Percentiles rank a stretch among this genome's conserved stretches.
Evolutionary conservation across 1,140 invertebrate species (phyloP).

Genomic region (Solenopsis invicta): DNA sequence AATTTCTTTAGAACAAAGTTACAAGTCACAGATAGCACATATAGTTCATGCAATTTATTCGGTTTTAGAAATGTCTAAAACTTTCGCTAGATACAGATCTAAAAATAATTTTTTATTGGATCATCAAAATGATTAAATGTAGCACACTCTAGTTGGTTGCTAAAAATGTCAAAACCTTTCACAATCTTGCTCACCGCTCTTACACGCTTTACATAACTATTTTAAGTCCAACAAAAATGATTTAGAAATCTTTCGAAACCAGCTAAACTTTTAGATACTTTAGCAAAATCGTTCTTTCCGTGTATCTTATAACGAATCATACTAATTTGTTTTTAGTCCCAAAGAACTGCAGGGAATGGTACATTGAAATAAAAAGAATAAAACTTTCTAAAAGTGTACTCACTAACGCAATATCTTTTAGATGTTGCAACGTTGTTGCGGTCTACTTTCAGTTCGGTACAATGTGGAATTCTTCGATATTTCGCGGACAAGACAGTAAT

Average conservation of each 20-base stretch:
- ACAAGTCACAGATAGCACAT: too few relatives aligned
- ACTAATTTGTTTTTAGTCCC: not conserved
- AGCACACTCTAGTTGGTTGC: too few relatives aligned
- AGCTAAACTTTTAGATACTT: too few relatives aligned
- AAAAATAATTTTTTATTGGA: too few relatives aligned
- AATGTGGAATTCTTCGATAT: constrained; percentile 27
- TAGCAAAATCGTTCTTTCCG: too few relatives aligned
- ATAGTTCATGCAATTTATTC: not conserved
- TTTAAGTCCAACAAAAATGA: too few relatives aligned
- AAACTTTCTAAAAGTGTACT: constrained; percentile 8
- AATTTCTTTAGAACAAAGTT: not conserved
- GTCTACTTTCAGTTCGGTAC: constrained; percentile 16
- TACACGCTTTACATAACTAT: too few relatives aligned
- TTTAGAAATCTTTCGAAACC: too few relatives aligned
- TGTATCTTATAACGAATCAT: not conserved
- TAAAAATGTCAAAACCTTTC: too few relatives aligned
- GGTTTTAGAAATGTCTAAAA: not conserved
- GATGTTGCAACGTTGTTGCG: constrained; percentile 35
- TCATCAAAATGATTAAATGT: too few relatives aligned
- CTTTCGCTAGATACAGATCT: too few relatives aligned
- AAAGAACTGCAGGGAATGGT: not conserved
- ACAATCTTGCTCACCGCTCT: too few relatives aligned
- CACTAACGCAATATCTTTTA: not conserved
- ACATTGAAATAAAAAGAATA: not conserved
- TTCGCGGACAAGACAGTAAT: not conserved